These are phyloP conservation scores for Sapajus apella DNA, from an alignment of 2,113 vertebrate species.

Conservation along the genomic window DNA sequence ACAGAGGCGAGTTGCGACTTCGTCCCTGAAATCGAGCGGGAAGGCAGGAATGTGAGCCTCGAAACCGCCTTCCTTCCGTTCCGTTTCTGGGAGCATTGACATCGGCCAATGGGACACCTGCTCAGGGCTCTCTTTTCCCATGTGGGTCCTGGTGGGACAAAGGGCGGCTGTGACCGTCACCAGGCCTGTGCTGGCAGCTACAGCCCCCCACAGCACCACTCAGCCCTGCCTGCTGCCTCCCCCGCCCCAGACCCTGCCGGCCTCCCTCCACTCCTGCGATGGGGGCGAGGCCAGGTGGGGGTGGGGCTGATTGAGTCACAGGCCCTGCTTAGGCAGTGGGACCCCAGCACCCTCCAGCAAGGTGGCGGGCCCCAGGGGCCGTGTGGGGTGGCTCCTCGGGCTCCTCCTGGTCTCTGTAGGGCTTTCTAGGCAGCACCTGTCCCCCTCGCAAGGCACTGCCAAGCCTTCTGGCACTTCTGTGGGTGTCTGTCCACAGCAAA, in stretches of 20 bases:
- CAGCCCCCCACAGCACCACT: accelerated
- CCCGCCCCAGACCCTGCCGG: neutral
- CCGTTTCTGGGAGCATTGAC: neutral
- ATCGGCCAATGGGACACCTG: accelerated
- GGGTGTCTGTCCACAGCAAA: neutral
- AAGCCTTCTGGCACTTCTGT: neutral
- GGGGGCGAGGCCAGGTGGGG: neutral
- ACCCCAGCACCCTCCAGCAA: neutral
- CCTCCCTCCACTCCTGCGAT: neutral
- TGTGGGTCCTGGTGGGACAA: accelerated
- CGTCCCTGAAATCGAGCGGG: neutral
- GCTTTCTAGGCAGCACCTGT: neutral
- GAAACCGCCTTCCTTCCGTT: neutral
- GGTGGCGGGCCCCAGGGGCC: neutral
- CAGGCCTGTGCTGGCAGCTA: accelerated
- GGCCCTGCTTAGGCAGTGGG: no score
- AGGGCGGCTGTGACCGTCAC: accelerated
- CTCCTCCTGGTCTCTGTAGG: accelerated
- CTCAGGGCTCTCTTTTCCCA: accelerated
- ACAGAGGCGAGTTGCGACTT: slow-evolving; percentile 45
- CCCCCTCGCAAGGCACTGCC: neutral
- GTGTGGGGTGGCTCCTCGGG: accelerated
- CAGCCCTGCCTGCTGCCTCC: neutral
- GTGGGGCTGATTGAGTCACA: neutral
- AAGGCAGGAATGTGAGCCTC: slow-evolving; percentile 39